Percentiles rank a stretch among this genome's conserved stretches.
Evolutionary conservation across 2,113 vertebrate genomes (phyloP).

Genomic region (Orientallactaga bullata): DNA sequence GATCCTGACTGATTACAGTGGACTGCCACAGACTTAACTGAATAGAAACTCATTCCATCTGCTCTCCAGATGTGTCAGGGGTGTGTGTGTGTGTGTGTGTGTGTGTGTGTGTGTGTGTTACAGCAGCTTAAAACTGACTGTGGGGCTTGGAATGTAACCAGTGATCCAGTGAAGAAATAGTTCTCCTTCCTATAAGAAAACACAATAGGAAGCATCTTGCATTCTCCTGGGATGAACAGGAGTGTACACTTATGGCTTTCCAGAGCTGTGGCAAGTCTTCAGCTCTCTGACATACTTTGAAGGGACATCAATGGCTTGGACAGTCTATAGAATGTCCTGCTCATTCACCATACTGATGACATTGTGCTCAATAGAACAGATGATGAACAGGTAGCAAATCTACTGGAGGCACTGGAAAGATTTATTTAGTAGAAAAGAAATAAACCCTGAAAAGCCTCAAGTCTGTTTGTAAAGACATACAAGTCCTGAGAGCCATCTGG

Average conservation of each 20-base stretch:
- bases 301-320: neutral
- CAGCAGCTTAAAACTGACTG: neutral
- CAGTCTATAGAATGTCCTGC: neutral
- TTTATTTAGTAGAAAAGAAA: neutral
- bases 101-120: too few relatives aligned
- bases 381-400: neutral
- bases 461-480: neutral
- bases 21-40: neutral
- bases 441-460: neutral
- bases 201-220: neutral
- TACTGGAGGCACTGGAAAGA: neutral
- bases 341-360: neutral
- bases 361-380: neutral
- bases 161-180: neutral
- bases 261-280: neutral
- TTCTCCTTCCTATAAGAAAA: neutral
- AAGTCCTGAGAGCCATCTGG: neutral
- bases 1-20: neutral
- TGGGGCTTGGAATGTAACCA: neutral
- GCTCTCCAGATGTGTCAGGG: neutral
- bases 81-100: too few relatives aligned
- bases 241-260: neutral
- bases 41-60: neutral
- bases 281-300: neutral
- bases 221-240: neutral